Evolutionary conservation across 2,888 invertebrate species (phyloP), one percentile per base, ranked within the genome.

Genomic region (Charanyca ferruginea): DNA sequence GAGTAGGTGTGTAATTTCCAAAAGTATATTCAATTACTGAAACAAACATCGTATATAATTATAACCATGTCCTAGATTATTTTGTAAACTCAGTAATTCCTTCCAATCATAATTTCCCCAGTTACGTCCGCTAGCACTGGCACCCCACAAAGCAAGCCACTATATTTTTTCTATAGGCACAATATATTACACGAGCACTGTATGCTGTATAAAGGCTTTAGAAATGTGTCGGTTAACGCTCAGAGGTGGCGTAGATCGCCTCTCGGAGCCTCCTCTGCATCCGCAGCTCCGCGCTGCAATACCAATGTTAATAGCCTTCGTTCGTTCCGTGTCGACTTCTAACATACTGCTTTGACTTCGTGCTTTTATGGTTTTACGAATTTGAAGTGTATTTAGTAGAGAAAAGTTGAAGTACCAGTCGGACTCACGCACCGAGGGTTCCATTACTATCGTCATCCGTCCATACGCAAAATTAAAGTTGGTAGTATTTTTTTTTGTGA

Each of bases 101-200:
- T 42, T 7, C 6, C n/a, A 5, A 18, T 42, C 0, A 42, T 7
- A 18, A 25, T 48, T 32, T n/a, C 3, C 1, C 18, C 32, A 16
- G 2, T 42, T 7, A 23, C 4, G 16, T 4, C 18, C 80, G 72
- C 82, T 28, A 0, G 4, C 55, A 79, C 25, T 69, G 45, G 28
- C 35, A 28, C 79, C 79, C 0, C 65, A 68, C 66, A 60, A 18
- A 23, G 18, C 48, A 22, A 59, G 64, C 69, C 28, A 70, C 81
- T 76, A 80, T 82, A 83, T 83, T 79, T 83, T 83, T 74, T 74
- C 66, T 71, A 78, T 72, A 51, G 78, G 49, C 66, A 60, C 71
- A 68, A 81, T 77, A 82, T 79, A 82, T 82, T 73, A 75, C 62
- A 55, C 28, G 59, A 51, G 59, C 78, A 63, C 59, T 67, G 61